Conservation (phyloP, 2,888 invertebrate genomes). For the Nemoura dubitans region DNA sequence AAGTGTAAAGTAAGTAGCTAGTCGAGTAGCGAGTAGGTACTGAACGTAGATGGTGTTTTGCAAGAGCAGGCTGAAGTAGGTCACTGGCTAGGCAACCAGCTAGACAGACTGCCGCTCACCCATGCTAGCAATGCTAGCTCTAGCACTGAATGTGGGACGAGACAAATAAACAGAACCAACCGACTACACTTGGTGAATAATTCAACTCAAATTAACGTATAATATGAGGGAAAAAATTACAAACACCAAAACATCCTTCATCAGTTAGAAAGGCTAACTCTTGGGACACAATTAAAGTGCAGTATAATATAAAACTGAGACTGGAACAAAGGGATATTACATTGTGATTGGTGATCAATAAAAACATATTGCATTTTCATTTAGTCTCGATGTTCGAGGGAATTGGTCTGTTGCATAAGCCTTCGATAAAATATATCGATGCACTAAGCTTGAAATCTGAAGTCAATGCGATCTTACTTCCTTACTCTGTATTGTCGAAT, state of each 20-base stretch:
- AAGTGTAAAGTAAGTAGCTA: neutral
- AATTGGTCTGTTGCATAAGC: too few relatives aligned
- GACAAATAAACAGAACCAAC: neutral
- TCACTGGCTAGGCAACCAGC: conserved; percentile 27
- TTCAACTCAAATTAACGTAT: neutral
- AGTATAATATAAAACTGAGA: too few relatives aligned
- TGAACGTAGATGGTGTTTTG: neutral
- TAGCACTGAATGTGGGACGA: neutral
- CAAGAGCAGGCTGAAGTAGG: neutral
- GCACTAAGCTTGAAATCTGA: too few relatives aligned
- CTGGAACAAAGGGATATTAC: too few relatives aligned
- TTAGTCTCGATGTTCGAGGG: too few relatives aligned
- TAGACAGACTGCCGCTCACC: neutral
- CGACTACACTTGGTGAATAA: conserved; percentile 3
- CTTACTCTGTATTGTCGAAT: too few relatives aligned
- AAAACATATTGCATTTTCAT: too few relatives aligned
- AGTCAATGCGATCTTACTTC: too few relatives aligned
- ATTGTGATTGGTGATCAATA: too few relatives aligned
- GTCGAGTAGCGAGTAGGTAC: neutral
- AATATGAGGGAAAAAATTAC: neutral
- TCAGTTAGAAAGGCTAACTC: neutral
- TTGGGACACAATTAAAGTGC: too few relatives aligned
- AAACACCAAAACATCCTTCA: neutral
- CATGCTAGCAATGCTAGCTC: neutral
- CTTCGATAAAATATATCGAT: too few relatives aligned